Base-by-base conservation (phyloP, 2,113 vertebrate species). In the Mus pahari region DNA sequence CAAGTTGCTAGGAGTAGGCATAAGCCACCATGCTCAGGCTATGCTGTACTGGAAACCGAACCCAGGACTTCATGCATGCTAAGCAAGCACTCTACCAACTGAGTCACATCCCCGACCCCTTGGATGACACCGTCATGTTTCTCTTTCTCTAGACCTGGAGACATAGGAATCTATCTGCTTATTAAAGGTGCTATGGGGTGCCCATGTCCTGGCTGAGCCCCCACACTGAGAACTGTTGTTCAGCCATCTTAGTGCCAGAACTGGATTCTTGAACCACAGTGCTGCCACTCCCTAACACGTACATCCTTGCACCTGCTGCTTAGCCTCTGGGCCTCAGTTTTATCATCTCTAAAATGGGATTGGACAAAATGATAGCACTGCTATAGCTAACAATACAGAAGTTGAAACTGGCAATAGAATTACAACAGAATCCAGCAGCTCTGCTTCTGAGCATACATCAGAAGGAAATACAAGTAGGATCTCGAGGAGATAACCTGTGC, bases 331-430 rank as follows among this genome's bases (percentile, higher is more conserved):
- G 36, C 14, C 45, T 87, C 31, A 62, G 24, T 64, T 68, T 55
- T 26, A 68, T 82, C 77, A 33, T 86, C 74, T 95, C 81, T 86
- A 53, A 96, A 95, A 84, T 64, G 6, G 19, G 16, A 70, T 58
- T 74, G 45, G 50, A 22, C 71, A 73, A 92, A 68, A 62, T 42
- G 8, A 11, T 74, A 7, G 22, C 17, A 6, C 22, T 82, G 10
- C 81, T 60, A 20, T 71, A 71, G 62, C 90, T 90, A 94, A 77
- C 17, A 55, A 31, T 39, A 36, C 75, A 64, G 62, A 53, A 68
- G 48, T 39, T 94, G 66, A 78, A 87, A 71, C 53, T 39, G 22
- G 73, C 94, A 64, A 64, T 17, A 48, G 36, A 73, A 79, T 74
- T 60, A 39, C 33, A 71, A 6, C 81, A 4, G 87, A 86, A 89